Conservation (phyloP, 2,888 invertebrate genomes). For the Clitarchus hookeri region DNA sequence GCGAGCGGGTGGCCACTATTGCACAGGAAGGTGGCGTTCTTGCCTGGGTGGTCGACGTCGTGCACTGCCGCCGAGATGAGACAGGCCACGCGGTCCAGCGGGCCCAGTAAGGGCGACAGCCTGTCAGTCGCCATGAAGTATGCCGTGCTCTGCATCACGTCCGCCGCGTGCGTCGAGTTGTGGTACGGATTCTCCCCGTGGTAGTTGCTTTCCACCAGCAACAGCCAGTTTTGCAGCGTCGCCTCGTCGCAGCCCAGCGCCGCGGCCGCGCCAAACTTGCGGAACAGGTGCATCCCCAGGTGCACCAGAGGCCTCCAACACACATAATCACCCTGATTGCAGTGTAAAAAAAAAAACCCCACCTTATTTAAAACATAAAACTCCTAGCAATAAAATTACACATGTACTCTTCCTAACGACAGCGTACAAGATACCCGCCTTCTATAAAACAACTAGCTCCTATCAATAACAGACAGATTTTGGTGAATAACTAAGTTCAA, state of each 20-base stretch:
- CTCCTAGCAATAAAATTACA: no score
- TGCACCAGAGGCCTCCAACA: conserved; percentile 77
- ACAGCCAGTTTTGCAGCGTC: conserved; percentile 87
- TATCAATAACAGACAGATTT: no score
- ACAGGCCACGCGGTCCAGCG: conserved; percentile 88
- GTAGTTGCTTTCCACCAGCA: conserved; percentile 90
- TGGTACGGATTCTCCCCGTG: conserved; percentile 91
- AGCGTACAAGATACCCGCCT: no score
- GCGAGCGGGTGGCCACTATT: conserved; percentile 90
- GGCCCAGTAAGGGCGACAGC: conserved; percentile 81
- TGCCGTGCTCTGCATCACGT: conserved; percentile 93
- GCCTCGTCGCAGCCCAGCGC: conserved; percentile 85
- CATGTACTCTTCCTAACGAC: no score
- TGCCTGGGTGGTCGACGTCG: conserved; percentile 97
- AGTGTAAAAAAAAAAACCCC: no score
- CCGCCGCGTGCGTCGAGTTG: conserved; percentile 97
- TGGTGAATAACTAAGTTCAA: no score
- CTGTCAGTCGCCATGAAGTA: conserved; percentile 88
- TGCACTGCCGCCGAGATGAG: conserved; percentile 93
- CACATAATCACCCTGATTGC: neutral
- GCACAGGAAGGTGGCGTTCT: conserved; percentile 89
- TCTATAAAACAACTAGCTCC: no score
- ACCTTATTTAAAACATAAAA: no score
- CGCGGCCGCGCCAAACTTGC: conserved; percentile 82
- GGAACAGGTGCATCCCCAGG: conserved; percentile 82